Percentiles rank a stretch among this genome's conserved stretches.
Conservation (phyloP, 53 echinoderm and acorn worm species). For the Temnopleurus reevesii region DNA sequence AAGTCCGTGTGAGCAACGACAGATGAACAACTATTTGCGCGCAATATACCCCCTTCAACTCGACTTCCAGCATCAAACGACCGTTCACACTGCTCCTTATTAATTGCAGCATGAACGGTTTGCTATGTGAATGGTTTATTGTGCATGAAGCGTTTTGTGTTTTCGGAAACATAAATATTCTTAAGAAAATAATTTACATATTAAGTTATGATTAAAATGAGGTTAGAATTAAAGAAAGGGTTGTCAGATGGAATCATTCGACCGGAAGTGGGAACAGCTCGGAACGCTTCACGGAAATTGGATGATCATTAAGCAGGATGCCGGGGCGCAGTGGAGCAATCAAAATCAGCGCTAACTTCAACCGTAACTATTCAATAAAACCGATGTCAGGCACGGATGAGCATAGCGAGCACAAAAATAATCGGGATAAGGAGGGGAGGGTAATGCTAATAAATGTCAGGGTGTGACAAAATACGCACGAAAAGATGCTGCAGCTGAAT, state of each 20-base stretch:
- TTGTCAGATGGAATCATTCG: too few relatives aligned
- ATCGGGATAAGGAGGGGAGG: not conserved
- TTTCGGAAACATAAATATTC: not conserved
- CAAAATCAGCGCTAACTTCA: slow-evolving; percentile 46
- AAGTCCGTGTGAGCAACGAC: not conserved
- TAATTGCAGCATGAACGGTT: not conserved
- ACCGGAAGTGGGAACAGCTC: not conserved
- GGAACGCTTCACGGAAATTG: not conserved
- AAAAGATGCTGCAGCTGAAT: slow-evolving; percentile 21
- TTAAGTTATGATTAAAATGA: too few relatives aligned
- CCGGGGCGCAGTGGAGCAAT: slow-evolving; percentile 15
- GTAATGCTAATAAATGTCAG: slow-evolving; percentile 31
- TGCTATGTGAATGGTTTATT: too few relatives aligned
- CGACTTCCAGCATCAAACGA: not conserved
- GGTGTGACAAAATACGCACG: not conserved
- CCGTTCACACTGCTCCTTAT: not conserved
- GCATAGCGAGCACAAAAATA: slow-evolving; percentile 35
- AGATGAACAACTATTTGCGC: slow-evolving; percentile 55
- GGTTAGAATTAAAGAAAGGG: too few relatives aligned
- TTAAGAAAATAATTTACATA: not conserved
- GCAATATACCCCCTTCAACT: slow-evolving; percentile 21
- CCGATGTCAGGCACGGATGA: slow-evolving; percentile 32
- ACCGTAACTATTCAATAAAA: slow-evolving; percentile 41
- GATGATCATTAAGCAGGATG: slow-evolving; percentile 29
- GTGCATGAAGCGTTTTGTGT: not conserved